Evolutionary conservation across 2,888 invertebrate species (phyloP).

Genomic region (Netelia melanura): DNA sequence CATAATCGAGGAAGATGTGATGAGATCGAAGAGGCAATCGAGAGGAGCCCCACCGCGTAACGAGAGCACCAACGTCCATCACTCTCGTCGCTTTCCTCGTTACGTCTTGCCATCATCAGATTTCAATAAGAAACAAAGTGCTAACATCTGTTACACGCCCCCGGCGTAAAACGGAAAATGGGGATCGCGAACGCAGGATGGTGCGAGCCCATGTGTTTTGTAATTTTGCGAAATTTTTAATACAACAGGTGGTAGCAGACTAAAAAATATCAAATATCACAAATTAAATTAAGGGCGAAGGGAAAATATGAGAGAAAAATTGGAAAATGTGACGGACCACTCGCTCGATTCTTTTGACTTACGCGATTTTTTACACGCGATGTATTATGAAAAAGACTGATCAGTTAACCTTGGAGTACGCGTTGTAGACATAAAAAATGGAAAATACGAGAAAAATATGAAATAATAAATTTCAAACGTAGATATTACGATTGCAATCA

Average conservation of each 20-base stretch:
- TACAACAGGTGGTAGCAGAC: no score
- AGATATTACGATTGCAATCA: neutral
- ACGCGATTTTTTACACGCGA: neutral
- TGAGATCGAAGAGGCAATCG: neutral
- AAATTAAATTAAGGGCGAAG: no score
- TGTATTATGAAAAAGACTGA: neutral
- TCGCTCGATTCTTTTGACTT: no score
- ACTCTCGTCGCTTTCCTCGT: neutral
- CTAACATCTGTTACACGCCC: neutral
- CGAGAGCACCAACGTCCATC: neutral
- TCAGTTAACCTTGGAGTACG: neutral
- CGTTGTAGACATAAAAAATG: neutral
- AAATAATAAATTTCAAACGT: neutral
- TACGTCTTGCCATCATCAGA: neutral
- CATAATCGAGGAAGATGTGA: neutral
- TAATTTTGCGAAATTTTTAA: no score
- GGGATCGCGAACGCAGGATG: no score
- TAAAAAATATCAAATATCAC: no score
- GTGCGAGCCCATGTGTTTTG: no score
- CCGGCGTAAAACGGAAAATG: no score
- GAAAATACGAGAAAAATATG: neutral
- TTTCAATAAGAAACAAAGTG: neutral
- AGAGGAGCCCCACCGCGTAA: neutral
- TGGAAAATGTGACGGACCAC: no score
- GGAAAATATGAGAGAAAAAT: no score